These are phyloP conservation scores for Hapalemur alaotrensis DNA, from an alignment of 2,797 vertebrate species.

Conservation along the genomic window DNA sequence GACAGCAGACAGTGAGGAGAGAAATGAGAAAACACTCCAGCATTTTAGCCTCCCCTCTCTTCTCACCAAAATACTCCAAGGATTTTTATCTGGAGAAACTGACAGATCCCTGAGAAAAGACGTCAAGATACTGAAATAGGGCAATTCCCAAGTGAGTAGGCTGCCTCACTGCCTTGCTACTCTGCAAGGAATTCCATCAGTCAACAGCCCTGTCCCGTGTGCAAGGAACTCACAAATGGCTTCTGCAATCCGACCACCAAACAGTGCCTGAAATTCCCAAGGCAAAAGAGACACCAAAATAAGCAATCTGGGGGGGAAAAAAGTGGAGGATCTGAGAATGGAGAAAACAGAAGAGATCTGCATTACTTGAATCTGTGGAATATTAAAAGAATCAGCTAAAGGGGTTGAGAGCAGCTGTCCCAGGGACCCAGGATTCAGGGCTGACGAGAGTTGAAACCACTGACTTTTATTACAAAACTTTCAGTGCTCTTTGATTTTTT, in stretches of 20 bases:
- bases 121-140: not conserved
- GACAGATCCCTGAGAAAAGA: not conserved
- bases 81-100: not conserved
- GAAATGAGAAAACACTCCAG: not conserved
- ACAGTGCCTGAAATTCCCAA: not conserved
- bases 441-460: not conserved
- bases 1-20: not conserved
- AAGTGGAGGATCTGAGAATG: not conserved
- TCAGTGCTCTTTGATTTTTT: not conserved
- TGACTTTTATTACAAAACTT: not conserved
- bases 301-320: not conserved
- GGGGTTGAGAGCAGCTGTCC: not conserved
- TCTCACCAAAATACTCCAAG: not conserved
- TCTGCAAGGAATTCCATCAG: not conserved
- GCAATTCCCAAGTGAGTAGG: not conserved
- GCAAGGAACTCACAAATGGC: not conserved
- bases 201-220: accelerated
- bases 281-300: not conserved
- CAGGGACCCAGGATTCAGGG: not conserved
- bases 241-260: not conserved
- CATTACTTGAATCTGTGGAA: not conserved
- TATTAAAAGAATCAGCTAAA: not conserved
- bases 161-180: not conserved
- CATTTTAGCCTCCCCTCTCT: not conserved
- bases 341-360: not conserved